Base-by-base conservation (phyloP, 2,113 vertebrate species). In the Phaethon lepturus region DNA sequence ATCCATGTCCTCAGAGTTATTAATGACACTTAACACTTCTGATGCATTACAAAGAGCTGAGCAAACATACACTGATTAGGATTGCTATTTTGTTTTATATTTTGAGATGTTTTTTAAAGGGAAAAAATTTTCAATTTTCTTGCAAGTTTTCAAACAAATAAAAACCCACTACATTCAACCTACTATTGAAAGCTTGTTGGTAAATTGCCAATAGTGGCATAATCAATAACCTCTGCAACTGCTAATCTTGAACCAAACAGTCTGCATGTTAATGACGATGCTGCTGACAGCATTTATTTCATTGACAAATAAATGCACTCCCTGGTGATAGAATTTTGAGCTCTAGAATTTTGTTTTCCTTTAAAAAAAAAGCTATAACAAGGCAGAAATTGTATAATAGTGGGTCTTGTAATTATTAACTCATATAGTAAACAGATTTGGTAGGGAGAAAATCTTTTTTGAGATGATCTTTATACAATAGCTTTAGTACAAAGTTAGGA, bases 331-430 rank as follows among this genome's bases (percentile, higher is more conserved):
- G 67, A 76, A 86, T 55, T 90, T 96, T 47, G 85, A 96, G 71
- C 58, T 85, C 63, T 89, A 92, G 47, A 92, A 94, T 85, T 95
- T 87, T 74, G 59, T 87, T 96, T 95, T 92, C 73, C 4, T 94
- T 97, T 87, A 68, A 95, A 52, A 64, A 45, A 55, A 68, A 86
- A 91, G 24, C 33, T 81, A 29, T 56, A 95, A 93, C 35, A 44
- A 95, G 92, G 93, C 75, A 95, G 87, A 75, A 79, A 94, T 88
- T 95, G 92, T 89, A 91, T 90, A 53, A 84, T 94, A 93, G 95
- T 94, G 96, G 85, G 96, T 93, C 72, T 49, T 88, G 87, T 93
- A 93, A 79, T 89, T 83, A 92, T 92, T 96, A 76, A 91, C 82
- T 95, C 83, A 67, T 66, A 44, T 33, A 90, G 93, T 90, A 96